phyloP scores from a whole-genome alignment of 2,888 invertebrate genomes.

The Proisotoma minuta region DNA sequence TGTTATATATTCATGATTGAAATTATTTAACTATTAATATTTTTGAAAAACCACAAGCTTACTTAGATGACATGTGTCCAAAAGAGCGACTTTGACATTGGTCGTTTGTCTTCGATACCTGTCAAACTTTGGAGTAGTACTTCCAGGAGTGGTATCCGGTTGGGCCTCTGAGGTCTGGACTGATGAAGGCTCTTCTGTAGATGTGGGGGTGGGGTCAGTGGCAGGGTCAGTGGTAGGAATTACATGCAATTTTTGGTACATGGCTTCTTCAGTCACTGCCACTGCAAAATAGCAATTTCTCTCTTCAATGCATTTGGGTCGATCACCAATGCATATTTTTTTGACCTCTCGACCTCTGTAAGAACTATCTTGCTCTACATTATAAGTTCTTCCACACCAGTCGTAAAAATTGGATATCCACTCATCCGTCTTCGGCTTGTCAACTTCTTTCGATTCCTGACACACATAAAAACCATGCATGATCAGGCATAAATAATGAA shows the following conservation, averaged over 20 bases:
- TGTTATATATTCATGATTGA: too few species aligned
- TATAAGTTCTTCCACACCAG: conserved; percentile 2
- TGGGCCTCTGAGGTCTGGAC: too few species aligned
- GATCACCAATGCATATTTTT: not conserved
- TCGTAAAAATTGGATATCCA: conserved; percentile 3
- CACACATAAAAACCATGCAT: too few species aligned
- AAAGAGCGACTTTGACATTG: not conserved
- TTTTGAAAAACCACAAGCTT: too few species aligned
- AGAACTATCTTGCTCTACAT: not conserved
- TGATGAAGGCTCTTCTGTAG: too few species aligned
- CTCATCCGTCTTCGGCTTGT: not conserved
- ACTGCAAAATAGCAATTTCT: conserved; percentile 6
- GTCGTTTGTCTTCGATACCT: not conserved
- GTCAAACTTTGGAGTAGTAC: not conserved
- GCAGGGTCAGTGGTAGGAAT: too few species aligned
- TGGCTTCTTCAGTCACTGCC: not conserved
- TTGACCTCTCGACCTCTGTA: not conserved
- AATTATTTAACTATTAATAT: too few species aligned
- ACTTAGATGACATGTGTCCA: not conserved
- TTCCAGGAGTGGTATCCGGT: too few species aligned
- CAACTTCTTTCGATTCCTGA: not conserved
- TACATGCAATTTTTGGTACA: too few species aligned
- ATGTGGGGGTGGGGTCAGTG: too few species aligned
- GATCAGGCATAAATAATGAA: too few species aligned
- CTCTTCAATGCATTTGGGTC: not conserved